A percentile compares a stretch with the other conserved stretches of the same genome.
Conservation (phyloP, 2,113 vertebrate species). For the Stercorarius parasiticus region DNA sequence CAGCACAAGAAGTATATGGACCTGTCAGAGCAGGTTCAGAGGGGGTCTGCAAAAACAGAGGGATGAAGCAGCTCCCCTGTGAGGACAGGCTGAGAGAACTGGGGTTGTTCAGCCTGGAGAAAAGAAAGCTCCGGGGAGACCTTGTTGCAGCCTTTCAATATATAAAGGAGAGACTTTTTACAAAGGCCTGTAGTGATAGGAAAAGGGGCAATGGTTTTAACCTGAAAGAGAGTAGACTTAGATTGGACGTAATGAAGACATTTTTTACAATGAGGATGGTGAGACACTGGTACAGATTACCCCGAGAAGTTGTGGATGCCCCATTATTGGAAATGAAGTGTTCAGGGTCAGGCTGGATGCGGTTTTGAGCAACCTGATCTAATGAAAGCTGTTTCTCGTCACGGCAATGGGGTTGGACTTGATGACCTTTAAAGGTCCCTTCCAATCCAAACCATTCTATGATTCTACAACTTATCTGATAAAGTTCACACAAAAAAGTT, state of each 20-base stretch:
- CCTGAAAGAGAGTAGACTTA: neutral
- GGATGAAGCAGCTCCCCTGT: neutral
- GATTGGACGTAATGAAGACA: neutral
- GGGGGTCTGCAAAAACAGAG: fast-evolving
- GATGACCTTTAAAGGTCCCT: neutral
- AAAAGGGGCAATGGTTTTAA: neutral
- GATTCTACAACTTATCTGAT: neutral
- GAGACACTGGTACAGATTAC: neutral
- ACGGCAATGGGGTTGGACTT: neutral
- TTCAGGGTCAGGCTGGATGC: neutral
- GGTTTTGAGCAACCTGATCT: neutral
- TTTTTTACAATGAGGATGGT: neutral
- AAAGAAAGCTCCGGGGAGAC: neutral
- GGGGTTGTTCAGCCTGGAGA: neutral
- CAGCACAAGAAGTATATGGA: neutral
- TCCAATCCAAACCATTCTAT: neutral
- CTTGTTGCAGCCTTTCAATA: neutral
- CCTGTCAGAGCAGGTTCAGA: fast-evolving
- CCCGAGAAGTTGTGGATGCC: neutral
- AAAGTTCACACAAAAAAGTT: neutral
- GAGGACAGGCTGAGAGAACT: neutral
- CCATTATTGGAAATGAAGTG: neutral
- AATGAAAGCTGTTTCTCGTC: neutral
- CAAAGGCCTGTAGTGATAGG: neutral
- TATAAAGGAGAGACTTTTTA: neutral